These are phyloP conservation scores for Nematopogon swammerdamellus DNA, from an alignment of 2,888 invertebrate genomes.

Conservation along the genomic window DNA sequence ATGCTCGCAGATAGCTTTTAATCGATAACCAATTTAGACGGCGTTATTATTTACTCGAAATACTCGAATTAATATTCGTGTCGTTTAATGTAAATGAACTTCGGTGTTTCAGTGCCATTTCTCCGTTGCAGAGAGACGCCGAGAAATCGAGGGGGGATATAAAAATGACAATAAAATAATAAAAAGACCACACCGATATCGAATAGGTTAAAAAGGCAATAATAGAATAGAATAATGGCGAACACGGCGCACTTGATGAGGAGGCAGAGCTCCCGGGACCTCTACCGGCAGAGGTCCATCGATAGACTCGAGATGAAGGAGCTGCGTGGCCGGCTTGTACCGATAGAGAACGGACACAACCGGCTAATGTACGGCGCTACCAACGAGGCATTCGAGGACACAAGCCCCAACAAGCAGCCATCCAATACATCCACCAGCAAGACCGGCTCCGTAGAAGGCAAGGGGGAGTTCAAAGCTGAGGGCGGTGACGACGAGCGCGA, in stretches of 20 bases:
- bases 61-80: no score
- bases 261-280: slow-evolving; percentile 83
- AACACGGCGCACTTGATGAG: slow-evolving; percentile 87
- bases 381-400: slow-evolving; percentile 72
- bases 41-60: no score
- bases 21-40: no score
- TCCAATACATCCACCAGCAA: slow-evolving; percentile 55
- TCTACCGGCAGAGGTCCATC: slow-evolving; percentile 75
- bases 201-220: neutral
- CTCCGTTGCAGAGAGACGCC: neutral
- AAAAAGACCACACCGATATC: neutral
- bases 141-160: no score
- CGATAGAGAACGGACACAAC: slow-evolving; percentile 63
- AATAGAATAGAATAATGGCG: slow-evolving; percentile 59
- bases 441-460: slow-evolving; percentile 62
- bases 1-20: no score
- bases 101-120: no score
- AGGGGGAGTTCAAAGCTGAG: slow-evolving; percentile 64
- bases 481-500: slow-evolving; percentile 76
- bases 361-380: slow-evolving; percentile 79
- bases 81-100: no score
- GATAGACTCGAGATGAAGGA: slow-evolving; percentile 87
- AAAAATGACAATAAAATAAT: neutral
- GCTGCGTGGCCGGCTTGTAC: slow-evolving; percentile 74
- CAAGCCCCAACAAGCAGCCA: slow-evolving; percentile 39